Conservation (phyloP, 2,888 invertebrate species). For the Omphaloscelis lunosa region DNA sequence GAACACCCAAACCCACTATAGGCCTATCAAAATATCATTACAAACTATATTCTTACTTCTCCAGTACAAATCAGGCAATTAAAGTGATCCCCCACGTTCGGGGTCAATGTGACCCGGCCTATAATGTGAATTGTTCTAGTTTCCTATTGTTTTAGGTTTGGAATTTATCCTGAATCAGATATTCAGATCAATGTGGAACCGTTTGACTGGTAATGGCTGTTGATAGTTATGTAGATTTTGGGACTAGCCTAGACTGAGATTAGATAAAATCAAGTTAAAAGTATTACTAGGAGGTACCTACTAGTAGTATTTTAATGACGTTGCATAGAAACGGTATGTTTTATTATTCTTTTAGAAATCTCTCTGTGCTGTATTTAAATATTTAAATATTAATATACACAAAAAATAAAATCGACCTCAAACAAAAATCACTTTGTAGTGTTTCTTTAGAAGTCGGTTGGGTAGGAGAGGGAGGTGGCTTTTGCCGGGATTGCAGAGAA, state of each 20-base stretch:
- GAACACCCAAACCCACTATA: conserved; percentile 11
- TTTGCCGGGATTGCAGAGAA: too few relatives aligned
- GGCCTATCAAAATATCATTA: conserved; percentile 41
- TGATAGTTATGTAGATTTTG: conserved; percentile 17
- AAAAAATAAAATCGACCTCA: too few relatives aligned
- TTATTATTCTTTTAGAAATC: too few relatives aligned
- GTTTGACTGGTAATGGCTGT: not conserved
- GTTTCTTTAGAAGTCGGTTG: too few relatives aligned
- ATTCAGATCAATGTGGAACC: conserved; percentile 25
- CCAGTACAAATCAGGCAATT: conserved; percentile 43
- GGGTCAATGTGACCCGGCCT: conserved; percentile 29
- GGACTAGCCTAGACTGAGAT: not conserved
- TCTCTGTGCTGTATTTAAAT: not conserved
- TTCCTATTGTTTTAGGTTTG: conserved; percentile 35
- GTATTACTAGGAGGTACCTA: not conserved
- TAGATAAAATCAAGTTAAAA: not conserved
- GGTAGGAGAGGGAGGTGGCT: too few relatives aligned
- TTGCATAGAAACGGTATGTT: not conserved
- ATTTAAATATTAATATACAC: not conserved
- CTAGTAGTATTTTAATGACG: not conserved
- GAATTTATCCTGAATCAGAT: conserved; percentile 32
- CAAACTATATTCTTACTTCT: conserved; percentile 39
- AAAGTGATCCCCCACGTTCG: conserved; percentile 43
- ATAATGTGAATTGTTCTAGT: conserved; percentile 50
- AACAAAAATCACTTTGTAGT: too few relatives aligned